phyloP scores from a whole-genome alignment of 2,888 invertebrate species.

The Napeogenes sylphis region DNA sequence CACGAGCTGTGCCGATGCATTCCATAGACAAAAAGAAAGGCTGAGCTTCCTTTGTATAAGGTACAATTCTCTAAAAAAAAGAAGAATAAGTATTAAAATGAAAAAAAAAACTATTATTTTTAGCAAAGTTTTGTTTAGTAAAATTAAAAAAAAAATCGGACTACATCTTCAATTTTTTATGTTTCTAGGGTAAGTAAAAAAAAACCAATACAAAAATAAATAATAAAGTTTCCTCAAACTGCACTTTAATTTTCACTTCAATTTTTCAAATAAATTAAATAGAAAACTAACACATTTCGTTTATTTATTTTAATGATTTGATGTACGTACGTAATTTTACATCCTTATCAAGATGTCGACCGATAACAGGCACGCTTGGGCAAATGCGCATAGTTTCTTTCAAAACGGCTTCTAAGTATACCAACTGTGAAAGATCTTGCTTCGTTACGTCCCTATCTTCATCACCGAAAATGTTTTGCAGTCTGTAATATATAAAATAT shows the following conservation, averaged over 20 bases:
- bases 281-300: no score
- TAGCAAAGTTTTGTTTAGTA: no score
- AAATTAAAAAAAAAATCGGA: no score
- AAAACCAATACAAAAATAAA: not conserved
- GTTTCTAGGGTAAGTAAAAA: no score
- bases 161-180: no score
- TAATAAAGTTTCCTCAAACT: not conserved
- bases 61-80: constrained; percentile 29
- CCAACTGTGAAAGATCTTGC: constrained; percentile 43
- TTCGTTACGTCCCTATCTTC: constrained; percentile 46
- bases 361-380: constrained; percentile 46
- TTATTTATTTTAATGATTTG: no score
- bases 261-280: no score
- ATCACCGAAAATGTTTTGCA: constrained; percentile 43
- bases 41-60: not conserved
- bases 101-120: no score
- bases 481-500: constrained; percentile 32
- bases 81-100: not conserved
- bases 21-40: constrained; percentile 19
- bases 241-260: no score
- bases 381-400: constrained; percentile 52
- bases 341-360: constrained; percentile 44
- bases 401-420: constrained; percentile 50
- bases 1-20: constrained; percentile 28
- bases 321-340: constrained; percentile 36